These are phyloP conservation scores for Drosophila fungiperda DNA, from an alignment of 2,888 invertebrate genomes.

Conservation along the genomic window DNA sequence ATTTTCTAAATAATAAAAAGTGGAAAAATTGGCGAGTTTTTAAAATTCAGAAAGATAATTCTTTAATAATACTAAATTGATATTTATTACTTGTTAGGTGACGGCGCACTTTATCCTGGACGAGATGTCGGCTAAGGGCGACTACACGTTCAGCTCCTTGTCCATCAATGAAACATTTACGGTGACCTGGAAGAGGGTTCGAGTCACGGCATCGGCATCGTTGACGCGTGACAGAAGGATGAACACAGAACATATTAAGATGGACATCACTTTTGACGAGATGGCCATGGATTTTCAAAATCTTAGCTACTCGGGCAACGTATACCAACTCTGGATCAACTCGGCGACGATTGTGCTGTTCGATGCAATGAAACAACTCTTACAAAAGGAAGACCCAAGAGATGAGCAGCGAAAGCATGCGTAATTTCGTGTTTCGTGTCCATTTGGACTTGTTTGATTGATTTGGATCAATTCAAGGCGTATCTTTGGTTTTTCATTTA, in stretches of 20 bases:
- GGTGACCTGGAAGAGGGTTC: conserved; percentile 90
- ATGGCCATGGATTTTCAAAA: conserved; percentile 94
- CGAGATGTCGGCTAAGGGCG: conserved; percentile 89
- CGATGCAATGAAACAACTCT: conserved; percentile 94
- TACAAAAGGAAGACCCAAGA: conserved; percentile 92
- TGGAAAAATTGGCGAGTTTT: background rate
- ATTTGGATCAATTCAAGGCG: conserved; percentile 63
- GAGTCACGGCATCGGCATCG: conserved; percentile 89
- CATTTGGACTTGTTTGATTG: conserved; percentile 16
- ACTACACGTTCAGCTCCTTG: conserved; percentile 91
- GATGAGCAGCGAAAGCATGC: conserved; percentile 87
- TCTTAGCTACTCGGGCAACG: conserved; percentile 90
- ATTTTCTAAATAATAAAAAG: no score
- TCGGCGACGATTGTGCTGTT: conserved; percentile 93
- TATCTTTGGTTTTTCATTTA: background rate
- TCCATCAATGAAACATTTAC: conserved; percentile 92
- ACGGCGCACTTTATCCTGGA: conserved; percentile 90
- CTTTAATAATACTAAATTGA: background rate
- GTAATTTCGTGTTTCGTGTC: no score
- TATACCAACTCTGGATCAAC: conserved; percentile 91
- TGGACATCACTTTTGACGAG: conserved; percentile 91
- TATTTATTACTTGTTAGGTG: conserved; percentile 86
- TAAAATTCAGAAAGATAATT: background rate
- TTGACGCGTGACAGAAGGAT: conserved; percentile 91
- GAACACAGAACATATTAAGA: conserved; percentile 91